Base-by-base conservation (phyloP, 2,888 invertebrate genomes). In the Drosophila pegasa region DNA sequence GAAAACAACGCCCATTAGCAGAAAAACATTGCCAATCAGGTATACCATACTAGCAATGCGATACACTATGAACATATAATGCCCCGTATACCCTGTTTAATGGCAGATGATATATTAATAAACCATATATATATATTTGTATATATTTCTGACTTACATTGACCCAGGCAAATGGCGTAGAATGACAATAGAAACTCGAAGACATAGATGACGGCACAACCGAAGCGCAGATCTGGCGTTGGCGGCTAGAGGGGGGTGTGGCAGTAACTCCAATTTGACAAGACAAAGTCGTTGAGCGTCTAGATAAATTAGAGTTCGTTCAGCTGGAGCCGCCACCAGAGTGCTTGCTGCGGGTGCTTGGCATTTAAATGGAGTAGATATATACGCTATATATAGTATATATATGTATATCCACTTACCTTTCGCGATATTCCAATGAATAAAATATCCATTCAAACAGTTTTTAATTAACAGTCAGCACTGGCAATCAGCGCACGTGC, bases 301-400 rank as follows among this genome's bases (percentile, higher is more conserved):
- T 74, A 81, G 81, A 84, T 45, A 45, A 83, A 84, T 83, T 84
- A 83, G 71, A 72, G 64, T 25, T 9, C 33, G 35, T 58, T 65
- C 76, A 59, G 76, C 62, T 76, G 71, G 76, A 66, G 48, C 35
- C 60, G 7, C 0, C 27, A 6, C 47, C 45, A 27, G 37, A 29
- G 27, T 41, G 41, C 33, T 35, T 35, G 10, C 61, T 66, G 78
- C 80, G 78, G 78, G 80, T 79, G 80, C 61, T 79, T 73, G 70
- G 68, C 80, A 79, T 79, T 75, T 72, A 79, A 78, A 78, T 75
- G 58, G 74, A 68, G 61, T 62, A 54, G 29, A 22, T 22, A 14
- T 25, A 45, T 14, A 10, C 22, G 47, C 9, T 45, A 6, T 33
- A 52, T 33, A 40, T 25, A 31, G 3, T 16, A 14, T 50, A 38